Base-by-base conservation (phyloP, 2,888 invertebrate species). In the Tubulanus polymorphus region DNA sequence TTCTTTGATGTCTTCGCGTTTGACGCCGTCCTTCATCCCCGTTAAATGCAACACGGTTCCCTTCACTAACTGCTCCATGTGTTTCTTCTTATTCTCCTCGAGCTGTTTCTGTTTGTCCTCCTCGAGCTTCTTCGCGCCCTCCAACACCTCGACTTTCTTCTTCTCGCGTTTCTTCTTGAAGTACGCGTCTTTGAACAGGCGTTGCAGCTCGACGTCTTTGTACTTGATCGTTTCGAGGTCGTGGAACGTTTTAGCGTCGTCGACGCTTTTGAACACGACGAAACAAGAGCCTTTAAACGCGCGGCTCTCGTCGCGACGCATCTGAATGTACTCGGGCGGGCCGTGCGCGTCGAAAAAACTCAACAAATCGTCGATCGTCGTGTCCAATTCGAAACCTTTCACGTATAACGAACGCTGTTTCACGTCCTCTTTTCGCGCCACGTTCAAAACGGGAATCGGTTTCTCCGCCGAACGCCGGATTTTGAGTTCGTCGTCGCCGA, bases 281-380 rank as follows among this genome's bases (percentile, higher is more conserved):
- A 94, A 95, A 49, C 94, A 87, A 1, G 96, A 96, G 50, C 96
- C 97, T 81, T 96, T 66, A 32, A 71, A 71, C n/a, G n/a, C n/a
- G n/a, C n/a, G n/a, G n/a, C 71, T 68, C 10, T 62, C 63, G 54
- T 73, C 71, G 56, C 67, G 66, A 56, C 79, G 74, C 70, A 78
- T 80, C 63, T 73, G 82, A 12, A 91, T 81, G 67, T 88, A 87
- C 50, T 88, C 87, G 0, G 87, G 83, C 41, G 83, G 82, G 0
- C 89, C 89, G 73, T 84, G 85, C 15, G 84, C 79, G 60, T 84
- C 85, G 69, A 93, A 87, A 78, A 86, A 93, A 53, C 83, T 84
- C 51, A 91, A 83, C 3, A 93, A 78, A 3, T 86, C 85, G 64
- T 90, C 88, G 29, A 93, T 81, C 6, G 84, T 82, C 0, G 81